Base-by-base conservation (phyloP, 53 echinoderm and acorn worm genomes). In the Actinopyga echinites region DNA sequence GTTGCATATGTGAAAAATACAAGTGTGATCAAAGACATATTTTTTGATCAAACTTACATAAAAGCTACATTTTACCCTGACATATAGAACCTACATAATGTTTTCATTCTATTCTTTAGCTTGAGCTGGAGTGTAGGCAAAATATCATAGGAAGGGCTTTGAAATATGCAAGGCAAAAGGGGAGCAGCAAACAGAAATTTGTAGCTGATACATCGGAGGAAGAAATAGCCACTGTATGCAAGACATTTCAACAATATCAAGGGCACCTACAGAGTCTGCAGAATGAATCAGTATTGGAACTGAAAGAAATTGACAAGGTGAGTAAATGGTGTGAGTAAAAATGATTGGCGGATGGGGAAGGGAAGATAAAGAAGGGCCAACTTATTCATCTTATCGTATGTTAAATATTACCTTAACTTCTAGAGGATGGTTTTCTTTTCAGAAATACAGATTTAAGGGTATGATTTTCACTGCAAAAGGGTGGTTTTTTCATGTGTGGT, bases 121-220 rank as follows among this genome's bases (percentile, higher is more conserved):
- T 96, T 28, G 88, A 87, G 29, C 79, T 91, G 8, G 94, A 96
- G 12, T 94, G 96, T 77, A 79, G 96, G 24, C 90, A 92, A 80
- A 93, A 96, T 58, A 60, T 96, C 21, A 88, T 94, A 55, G 87
- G 57, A 15, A 75, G 96, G 30, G 96, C 90, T 0, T 28, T 96
- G 63, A 96, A 96, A 67, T 93, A 83, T 66, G 69, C 88, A 53
- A 87, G 88, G 26, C 93, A 91, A 64, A 91, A 93, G 31, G 85
- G 93, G 30, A 80, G 85, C 30, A 92, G 92, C 43, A 95, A 93
- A 82, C 95, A 91, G 73, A 95, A 95, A 60, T 86, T 89, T 58
- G 84, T 75, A 5, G 79, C 67, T 30, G 88, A 88, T 15, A 88
- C 42, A 23, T 42, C 44, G 24, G 92, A 96, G n/a, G 81, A 75